phyloP scores from a whole-genome alignment of 2,797 vertebrate species.

The Thripadectes ignobilis region DNA sequence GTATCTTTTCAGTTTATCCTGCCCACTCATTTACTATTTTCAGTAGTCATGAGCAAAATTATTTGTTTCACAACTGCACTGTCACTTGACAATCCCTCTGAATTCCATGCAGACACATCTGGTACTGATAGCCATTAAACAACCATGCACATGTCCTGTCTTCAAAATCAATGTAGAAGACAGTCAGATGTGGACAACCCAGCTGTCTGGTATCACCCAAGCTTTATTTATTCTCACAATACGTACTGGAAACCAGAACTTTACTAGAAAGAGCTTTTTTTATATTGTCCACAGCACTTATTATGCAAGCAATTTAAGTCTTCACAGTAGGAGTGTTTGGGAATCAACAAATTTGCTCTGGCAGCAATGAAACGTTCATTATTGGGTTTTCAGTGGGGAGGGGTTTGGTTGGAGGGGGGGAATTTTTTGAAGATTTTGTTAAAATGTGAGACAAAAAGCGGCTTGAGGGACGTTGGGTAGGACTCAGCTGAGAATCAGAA shows the following conservation, averaged over 20 bases:
- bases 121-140: neutral
- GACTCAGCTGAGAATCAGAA: neutral
- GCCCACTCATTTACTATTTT: neutral
- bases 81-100: conserved; percentile 4
- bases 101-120: neutral
- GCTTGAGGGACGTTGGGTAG: neutral
- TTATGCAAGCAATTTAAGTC: conserved; percentile 24
- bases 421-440: neutral
- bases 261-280: conserved; percentile 5
- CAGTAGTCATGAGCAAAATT: conserved; percentile 5
- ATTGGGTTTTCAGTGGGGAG: neutral
- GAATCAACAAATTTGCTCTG: conserved; percentile 33
- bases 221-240: neutral
- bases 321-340: conserved; percentile 33
- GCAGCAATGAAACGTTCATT: neutral
- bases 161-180: neutral
- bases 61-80: conserved; percentile 30
- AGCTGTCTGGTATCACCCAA: conserved; percentile 13
- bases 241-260: conserved; percentile 11
- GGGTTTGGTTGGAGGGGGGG: neutral
- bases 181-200: neutral
- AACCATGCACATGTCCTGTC: neutral
- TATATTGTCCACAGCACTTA: neutral
- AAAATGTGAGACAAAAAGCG: neutral
- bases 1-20: neutral